phyloP scores from a whole-genome alignment of 1,140 invertebrate species.

The Drosophila sulfurigaster region DNA sequence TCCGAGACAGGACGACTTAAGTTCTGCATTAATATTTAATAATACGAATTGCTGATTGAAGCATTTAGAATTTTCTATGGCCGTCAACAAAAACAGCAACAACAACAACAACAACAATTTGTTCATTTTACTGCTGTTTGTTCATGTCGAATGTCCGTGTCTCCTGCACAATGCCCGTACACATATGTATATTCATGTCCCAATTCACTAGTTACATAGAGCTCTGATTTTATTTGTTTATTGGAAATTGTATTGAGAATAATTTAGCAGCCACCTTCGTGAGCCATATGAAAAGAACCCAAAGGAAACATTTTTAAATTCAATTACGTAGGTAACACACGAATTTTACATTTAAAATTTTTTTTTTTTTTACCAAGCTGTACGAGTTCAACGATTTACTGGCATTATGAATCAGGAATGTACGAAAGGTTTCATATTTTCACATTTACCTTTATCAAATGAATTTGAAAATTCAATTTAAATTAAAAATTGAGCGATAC shows the following conservation, averaged over 20 bases:
- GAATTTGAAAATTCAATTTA: too few species aligned
- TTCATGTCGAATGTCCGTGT: constrained; percentile 40
- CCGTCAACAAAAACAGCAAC: constrained; percentile 28
- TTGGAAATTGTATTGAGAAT: constrained; percentile 76
- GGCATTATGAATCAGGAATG: too few species aligned
- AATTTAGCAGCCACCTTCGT: constrained; percentile 52
- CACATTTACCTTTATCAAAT: too few species aligned
- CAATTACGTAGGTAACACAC: constrained; percentile 8
- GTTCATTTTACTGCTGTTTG: constrained; percentile 54
- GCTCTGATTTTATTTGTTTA: constrained; percentile 78
- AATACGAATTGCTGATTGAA: constrained; percentile 80
- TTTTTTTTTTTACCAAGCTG: too few species aligned
- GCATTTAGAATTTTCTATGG: constrained; percentile 73
- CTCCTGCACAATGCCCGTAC: constrained; percentile 18
- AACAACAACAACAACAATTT: constrained; percentile 53
- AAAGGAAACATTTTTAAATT: constrained; percentile 11
- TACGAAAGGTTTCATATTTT: too few species aligned
- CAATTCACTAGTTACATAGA: constrained; percentile 58
- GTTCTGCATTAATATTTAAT: constrained; percentile 83
- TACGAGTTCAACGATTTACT: too few species aligned
- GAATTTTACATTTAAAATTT: too few species aligned
- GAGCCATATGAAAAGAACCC: constrained; percentile 19
- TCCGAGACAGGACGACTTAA: constrained; percentile 68
- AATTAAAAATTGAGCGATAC: too few species aligned
- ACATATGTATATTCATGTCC: constrained; percentile 34